These are phyloP conservation scores for Urocynchramus pylzowi DNA, from an alignment of 2,113 vertebrate species.

Conservation along the genomic window DNA sequence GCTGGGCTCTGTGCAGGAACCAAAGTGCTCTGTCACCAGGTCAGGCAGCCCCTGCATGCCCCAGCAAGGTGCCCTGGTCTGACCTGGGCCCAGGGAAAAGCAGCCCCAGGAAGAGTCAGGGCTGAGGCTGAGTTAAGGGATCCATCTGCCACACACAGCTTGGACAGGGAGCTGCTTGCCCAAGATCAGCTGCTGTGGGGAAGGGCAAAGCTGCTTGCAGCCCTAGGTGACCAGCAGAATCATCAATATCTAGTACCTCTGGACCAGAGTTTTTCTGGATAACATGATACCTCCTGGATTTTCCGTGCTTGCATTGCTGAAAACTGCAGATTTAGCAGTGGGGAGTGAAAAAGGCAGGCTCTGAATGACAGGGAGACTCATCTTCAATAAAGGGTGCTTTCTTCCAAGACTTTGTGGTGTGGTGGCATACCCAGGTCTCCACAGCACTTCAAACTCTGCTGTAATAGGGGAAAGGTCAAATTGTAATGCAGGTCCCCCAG, in stretches of 20 bases:
- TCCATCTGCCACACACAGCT: not conserved
- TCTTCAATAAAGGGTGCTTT: not conserved
- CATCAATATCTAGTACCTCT: rapidly evolving
- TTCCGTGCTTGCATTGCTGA: not conserved
- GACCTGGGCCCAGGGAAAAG: not conserved
- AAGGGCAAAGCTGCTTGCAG: not conserved
- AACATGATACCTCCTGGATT: rapidly evolving
- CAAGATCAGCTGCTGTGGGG: not conserved
- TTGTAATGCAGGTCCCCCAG: not conserved
- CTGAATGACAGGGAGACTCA: not conserved
- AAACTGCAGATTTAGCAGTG: not conserved
- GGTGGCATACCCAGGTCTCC: not conserved
- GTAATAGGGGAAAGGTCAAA: not conserved
- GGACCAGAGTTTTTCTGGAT: not conserved
- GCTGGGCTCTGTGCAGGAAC: not conserved
- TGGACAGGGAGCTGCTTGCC: not conserved
- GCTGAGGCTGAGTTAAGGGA: not conserved
- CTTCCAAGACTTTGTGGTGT: not conserved
- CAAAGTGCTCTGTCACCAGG: rapidly evolving
- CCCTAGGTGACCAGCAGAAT: not conserved
- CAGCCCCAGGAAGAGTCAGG: not conserved
- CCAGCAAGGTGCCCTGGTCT: not conserved
- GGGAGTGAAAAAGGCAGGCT: not conserved
- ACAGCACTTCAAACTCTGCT: not conserved
- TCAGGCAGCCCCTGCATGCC: not conserved